Base-by-base conservation (phyloP, 2,113 vertebrate genomes). In the Gobio gobio region DNA sequence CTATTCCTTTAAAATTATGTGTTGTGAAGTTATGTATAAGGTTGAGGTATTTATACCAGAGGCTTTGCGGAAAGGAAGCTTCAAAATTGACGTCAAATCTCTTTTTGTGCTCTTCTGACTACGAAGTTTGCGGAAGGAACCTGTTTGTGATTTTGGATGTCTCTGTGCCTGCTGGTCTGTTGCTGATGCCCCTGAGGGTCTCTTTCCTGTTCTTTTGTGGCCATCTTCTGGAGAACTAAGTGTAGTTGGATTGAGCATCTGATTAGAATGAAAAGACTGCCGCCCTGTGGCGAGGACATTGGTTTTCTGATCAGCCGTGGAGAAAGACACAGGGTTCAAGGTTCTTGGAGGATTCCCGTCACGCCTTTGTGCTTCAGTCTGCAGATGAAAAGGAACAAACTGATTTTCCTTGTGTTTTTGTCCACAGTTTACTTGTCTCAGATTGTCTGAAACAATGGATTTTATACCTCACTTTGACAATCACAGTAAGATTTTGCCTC, bases 281-380 rank as follows among this genome's bases (percentile, higher is more conserved):
- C 92, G 89, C 91, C 91, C 92, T 81, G 93, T 92, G 90, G 92
- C 56, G 14, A 84, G 51, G 73, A 10, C 1, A 33, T 26, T 86
- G 29, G 82, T 36, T 33, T 86, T 70, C 74, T 47, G 5, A 16
- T 68, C 68, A 49, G 12, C 16, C 33, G 10, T 82, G 36, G 80
- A 56, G 43, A 26, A 18, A 43, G 72, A 36, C 9, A 10, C 45
- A 43, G 29, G 49, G 1, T 97, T 93, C 14, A 47, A 84, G 2
- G 77, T 86, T 83, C 83, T 16, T 0, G 2, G n/a, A 10, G 78
- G 1, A 26, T 70, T 80, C 47, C 4, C 36, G 14, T 1, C 54
- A 20, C 36, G 24, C 54, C 47, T 73, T 20, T 66, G 82, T 82
- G 70, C 76, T 40, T 82, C 51, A 63, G 59, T 85, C 43, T 64